A percentile compares a stretch with the other conserved stretches of the same genome.
Conservation (phyloP, 2,888 invertebrate genomes). For the Nycteola revayana region DNA sequence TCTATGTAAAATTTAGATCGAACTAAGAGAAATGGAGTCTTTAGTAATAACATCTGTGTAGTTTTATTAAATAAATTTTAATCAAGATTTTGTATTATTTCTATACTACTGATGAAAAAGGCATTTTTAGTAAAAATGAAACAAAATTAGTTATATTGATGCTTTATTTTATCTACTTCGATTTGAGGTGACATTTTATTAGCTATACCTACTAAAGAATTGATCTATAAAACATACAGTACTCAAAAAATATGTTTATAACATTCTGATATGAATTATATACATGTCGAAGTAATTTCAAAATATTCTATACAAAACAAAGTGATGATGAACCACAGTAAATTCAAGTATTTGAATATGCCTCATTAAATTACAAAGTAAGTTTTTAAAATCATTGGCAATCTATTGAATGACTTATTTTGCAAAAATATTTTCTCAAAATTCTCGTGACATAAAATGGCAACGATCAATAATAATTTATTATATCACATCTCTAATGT, state of each 20-base stretch:
- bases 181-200: slow-evolving; percentile 40
- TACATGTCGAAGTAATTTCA: slow-evolving; percentile 20
- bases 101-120: slow-evolving; percentile 2
- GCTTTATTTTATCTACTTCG: slow-evolving; percentile 47
- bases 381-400: too few species aligned
- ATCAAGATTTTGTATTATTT: slow-evolving; percentile 46
- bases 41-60: slow-evolving; percentile 71
- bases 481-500: slow-evolving; percentile 52
- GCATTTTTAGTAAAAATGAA: slow-evolving; percentile 35
- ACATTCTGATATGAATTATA: slow-evolving; percentile 12
- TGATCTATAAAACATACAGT: slow-evolving; percentile 31
- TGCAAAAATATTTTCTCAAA: too few species aligned
- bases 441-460: slow-evolving; percentile 39
- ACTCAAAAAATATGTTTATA: slow-evolving; percentile 25
- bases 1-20: slow-evolving; percentile 66
- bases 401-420: too few species aligned
- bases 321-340: too few species aligned
- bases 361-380: too few species aligned
- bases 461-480: slow-evolving; percentile 32
- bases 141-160: slow-evolving; percentile 33
- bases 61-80: slow-evolving; percentile 76
- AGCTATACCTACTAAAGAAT: slow-evolving; percentile 31
- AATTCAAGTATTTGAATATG: too few species aligned
- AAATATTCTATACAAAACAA: too few species aligned
- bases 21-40: slow-evolving; percentile 60